Evolutionary conservation across 2,797 vertebrate species (phyloP).

Genomic region (Apogon hyalosoma): DNA sequence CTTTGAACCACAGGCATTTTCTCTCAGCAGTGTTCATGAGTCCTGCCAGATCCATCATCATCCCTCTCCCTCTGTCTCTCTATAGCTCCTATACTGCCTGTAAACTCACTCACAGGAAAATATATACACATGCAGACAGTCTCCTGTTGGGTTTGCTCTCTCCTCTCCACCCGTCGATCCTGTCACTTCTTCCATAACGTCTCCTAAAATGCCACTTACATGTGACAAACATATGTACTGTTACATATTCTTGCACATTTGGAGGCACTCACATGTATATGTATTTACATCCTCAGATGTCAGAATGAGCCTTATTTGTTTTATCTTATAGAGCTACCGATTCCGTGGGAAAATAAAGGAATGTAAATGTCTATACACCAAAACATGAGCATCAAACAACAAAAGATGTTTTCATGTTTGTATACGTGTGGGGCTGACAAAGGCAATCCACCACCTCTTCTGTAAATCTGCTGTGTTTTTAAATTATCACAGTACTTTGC

Average conservation of each 20-base stretch:
- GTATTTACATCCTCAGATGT: conserved; percentile 2
- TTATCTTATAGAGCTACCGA: neutral
- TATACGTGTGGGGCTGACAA: conserved; percentile 23
- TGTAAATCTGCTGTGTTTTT: conserved; percentile 64
- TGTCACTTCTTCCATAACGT: conserved; percentile 55
- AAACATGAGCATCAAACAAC: neutral
- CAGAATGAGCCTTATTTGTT: neutral
- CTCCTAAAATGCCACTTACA: conserved; percentile 43
- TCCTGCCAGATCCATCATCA: conserved; percentile 75
- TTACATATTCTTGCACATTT: conserved; percentile 10
- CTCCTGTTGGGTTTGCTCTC: conserved; percentile 63
- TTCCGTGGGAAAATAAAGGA: conserved; percentile 10
- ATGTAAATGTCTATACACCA: neutral
- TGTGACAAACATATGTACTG: conserved; percentile 23
- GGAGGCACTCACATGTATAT: conserved; percentile 9
- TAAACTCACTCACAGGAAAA: conserved; percentile 42
- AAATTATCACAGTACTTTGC: conserved; percentile 67
- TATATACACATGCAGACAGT: conserved; percentile 54
- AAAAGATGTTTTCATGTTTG: conserved; percentile 9
- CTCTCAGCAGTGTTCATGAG: conserved; percentile 72
- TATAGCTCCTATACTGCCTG: conserved; percentile 61
- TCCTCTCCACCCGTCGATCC: conserved; percentile 46
- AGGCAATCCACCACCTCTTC: conserved; percentile 33
- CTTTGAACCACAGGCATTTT: conserved; percentile 80
- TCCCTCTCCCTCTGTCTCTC: conserved; percentile 62